These are phyloP conservation scores for Neodiprion fabricii DNA, from an alignment of 1,140 invertebrate genomes.

Conservation along the genomic window DNA sequence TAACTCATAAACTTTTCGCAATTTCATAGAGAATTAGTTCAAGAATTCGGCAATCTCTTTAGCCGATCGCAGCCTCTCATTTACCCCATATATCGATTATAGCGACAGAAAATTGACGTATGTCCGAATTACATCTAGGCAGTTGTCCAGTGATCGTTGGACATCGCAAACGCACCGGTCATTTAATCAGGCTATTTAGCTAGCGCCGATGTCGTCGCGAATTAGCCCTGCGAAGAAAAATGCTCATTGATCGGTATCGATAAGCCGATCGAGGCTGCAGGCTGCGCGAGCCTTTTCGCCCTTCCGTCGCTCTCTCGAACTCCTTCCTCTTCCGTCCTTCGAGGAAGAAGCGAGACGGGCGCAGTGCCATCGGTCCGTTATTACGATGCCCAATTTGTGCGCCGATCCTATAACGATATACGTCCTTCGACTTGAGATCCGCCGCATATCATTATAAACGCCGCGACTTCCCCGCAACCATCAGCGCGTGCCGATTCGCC, in stretches of 20 bases:
- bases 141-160: not conserved
- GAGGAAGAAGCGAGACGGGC: not conserved
- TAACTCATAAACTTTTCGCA: no score
- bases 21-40: no score
- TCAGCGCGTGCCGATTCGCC: not conserved
- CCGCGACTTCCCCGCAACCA: not conserved
- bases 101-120: no score
- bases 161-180: not conserved
- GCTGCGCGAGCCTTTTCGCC: not conserved
- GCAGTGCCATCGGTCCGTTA: not conserved
- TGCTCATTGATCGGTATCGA: not conserved
- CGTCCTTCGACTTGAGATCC: not conserved
- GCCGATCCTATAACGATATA: not conserved
- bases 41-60: no score
- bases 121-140: no score
- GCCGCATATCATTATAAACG: not conserved
- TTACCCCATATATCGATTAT: no score
- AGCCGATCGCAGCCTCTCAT: no score
- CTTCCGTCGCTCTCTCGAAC: no score
- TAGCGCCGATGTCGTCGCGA: constrained; percentile 1
- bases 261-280: not conserved
- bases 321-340: not conserved
- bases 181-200: constrained; percentile 1
- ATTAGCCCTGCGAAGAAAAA: not conserved
- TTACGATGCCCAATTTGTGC: not conserved